Evolutionary conservation across 2,888 invertebrate species (phyloP).

Genomic region (Lasioglossum lativentre): DNA sequence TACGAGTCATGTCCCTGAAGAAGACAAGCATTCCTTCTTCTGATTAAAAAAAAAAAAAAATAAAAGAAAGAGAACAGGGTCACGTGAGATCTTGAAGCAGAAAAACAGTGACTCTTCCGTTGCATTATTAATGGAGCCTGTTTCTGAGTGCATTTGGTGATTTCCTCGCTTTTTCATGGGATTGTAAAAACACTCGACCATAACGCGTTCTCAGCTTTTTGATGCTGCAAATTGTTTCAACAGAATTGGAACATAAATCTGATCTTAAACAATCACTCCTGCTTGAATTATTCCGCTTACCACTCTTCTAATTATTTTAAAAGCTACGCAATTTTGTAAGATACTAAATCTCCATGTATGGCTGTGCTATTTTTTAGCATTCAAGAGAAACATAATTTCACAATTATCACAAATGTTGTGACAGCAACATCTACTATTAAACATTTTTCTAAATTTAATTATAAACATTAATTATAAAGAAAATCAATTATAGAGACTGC

Average conservation of each 20-base stretch:
- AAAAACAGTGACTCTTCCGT: constrained; percentile 21
- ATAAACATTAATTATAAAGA: neutral
- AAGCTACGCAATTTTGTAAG: neutral
- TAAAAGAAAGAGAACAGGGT: constrained; percentile 48
- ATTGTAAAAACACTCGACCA: neutral
- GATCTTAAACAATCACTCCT: neutral
- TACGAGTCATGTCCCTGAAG: constrained; percentile 76
- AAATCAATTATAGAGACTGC: neutral
- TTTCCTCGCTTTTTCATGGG: neutral
- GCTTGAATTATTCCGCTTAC: neutral
- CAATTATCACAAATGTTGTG: neutral
- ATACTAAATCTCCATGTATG: neutral
- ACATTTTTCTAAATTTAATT: neutral
- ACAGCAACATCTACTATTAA: neutral
- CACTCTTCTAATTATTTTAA: neutral
- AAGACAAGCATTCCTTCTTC: constrained; percentile 55
- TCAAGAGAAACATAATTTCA: neutral
- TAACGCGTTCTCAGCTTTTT: neutral
- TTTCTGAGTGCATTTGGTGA: constrained; percentile 18
- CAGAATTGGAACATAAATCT: neutral
- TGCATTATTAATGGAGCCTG: neutral
- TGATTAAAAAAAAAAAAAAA: constrained; percentile 56
- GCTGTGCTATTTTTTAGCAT: neutral
- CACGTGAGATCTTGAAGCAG: constrained; percentile 62
- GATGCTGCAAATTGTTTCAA: neutral